A percentile compares a stretch with the other conserved stretches of the same genome.
phyloP scores from a whole-genome alignment of 2,797 vertebrate genomes.

The Neoniphon sammara region DNA sequence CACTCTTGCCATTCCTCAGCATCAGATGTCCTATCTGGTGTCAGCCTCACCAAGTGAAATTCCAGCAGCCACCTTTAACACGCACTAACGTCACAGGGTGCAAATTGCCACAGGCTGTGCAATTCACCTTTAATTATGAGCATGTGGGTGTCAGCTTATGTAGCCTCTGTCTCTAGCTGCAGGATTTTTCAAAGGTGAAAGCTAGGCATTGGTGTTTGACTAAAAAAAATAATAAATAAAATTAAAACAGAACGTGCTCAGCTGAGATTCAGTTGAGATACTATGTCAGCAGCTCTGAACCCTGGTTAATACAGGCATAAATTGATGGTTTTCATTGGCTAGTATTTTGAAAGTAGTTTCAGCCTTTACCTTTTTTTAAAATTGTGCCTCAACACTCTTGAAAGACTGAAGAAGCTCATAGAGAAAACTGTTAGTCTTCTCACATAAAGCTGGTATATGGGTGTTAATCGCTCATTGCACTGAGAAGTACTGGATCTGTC shows the following conservation, averaged over 20 bases:
- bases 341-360: conserved; percentile 13
- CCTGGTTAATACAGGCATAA: conserved; percentile 31
- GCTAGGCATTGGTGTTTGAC: conserved; percentile 36
- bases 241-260: conserved; percentile 22
- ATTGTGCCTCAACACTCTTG: not conserved
- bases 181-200: conserved; percentile 51
- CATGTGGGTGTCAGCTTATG: conserved; percentile 64
- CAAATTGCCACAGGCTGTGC: conserved; percentile 62
- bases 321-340: conserved; percentile 19
- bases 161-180: conserved; percentile 47
- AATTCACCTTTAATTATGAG: conserved; percentile 68
- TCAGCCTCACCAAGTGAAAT: conserved; percentile 44
- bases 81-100: conserved; percentile 48
- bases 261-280: conserved; percentile 62
- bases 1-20: conserved; percentile 29
- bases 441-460: not conserved
- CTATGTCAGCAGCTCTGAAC: conserved; percentile 23
- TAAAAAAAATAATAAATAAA: conserved; percentile 18
- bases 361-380: conserved; percentile 18
- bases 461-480: not conserved
- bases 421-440: not conserved
- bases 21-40: conserved; percentile 35
- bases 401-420: not conserved
- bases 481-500: not conserved
- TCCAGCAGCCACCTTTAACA: conserved; percentile 40